Evolutionary conservation across 2,797 vertebrate genomes (phyloP), one percentile per base, ranked within the genome.

Genomic region (Danio aesculapii): DNA sequence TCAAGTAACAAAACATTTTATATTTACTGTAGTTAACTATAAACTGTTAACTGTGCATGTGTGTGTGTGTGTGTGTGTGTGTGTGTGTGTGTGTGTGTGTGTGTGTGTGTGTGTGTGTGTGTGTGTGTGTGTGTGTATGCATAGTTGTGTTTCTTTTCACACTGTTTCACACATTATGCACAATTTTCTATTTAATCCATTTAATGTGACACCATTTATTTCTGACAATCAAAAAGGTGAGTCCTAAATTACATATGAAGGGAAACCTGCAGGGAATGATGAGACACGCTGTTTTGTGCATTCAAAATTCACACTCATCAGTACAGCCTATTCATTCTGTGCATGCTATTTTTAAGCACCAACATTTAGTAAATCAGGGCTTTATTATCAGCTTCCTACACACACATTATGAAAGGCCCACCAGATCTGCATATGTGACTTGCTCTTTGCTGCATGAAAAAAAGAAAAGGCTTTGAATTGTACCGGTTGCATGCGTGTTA

Each of bases 401-500:
- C 39, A 7, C 49, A 21, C 10, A 47, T 12, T n/a, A 43, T 39
- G 8, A 44, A 62, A 80, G 41, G 19, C 14, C 21, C 44, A 21
- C 69, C 84, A 1, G 75, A 81, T 64, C 69, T 16, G 57, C 21
- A 75, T 30, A 64, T 16, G 77, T 47, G 55, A 41, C 44, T 5
- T 57, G 21, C 55, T 49, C 30, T 85, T 85, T 81, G 63, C 46
- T 71, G 53, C 47, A 4, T 14, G 30, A 63, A n/a, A 82, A 58
- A 53, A 53, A 8, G 58, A 72, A 21, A 7, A 21, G 52, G 73
- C 61, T 74, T 66, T 78, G 41, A 50, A 68, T 71, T 30, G 58
- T 46, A 64, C 59, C 4, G 74, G 6, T 4, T 84, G 58, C 64
- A 81, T 44, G 63, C 58, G 30, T 61, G 58, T 79, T 91, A 91